A percentile compares a stretch with the other conserved stretches of the same genome.
These are phyloP conservation scores for Sinocyclocheilus anshuiensis DNA, from an alignment of 2,113 vertebrate species.

Conservation along the genomic window DNA sequence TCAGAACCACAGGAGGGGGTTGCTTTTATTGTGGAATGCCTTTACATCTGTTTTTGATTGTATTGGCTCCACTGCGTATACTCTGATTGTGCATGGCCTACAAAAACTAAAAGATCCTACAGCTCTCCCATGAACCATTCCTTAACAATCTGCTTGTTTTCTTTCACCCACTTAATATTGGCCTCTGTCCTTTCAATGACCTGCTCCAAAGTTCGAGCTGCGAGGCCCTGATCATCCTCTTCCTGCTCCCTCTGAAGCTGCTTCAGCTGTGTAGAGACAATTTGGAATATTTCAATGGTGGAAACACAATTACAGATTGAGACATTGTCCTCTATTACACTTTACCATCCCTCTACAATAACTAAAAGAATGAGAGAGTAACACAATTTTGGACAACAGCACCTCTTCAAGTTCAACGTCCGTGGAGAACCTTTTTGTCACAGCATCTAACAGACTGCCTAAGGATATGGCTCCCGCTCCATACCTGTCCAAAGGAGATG, in stretches of 20 bases:
- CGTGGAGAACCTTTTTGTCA: slow-evolving; percentile 80
- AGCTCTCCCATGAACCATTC: slow-evolving; percentile 77
- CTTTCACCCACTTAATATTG: slow-evolving; percentile 87
- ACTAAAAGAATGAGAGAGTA: neutral
- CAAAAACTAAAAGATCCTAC: neutral
- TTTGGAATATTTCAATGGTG: neutral
- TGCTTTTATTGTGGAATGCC: slow-evolving; percentile 10
- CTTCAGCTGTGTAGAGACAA: slow-evolving; percentile 75
- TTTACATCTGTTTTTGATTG: slow-evolving; percentile 49
- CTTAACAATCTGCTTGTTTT: slow-evolving; percentile 71
- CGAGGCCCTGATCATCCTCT: slow-evolving; percentile 58
- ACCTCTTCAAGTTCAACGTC: slow-evolving; percentile 87
- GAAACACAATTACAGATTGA: neutral
- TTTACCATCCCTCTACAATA: no score
- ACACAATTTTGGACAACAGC: slow-evolving; percentile 46
- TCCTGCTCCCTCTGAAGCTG: slow-evolving; percentile 70
- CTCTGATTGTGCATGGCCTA: neutral
- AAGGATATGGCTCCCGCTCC: slow-evolving; percentile 75
- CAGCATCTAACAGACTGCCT: slow-evolving; percentile 72
- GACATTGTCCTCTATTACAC: no score
- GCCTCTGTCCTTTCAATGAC: slow-evolving; percentile 82
- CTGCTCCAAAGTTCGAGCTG: slow-evolving; percentile 70
- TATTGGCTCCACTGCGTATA: neutral
- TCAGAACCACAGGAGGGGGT: slow-evolving; percentile 42
- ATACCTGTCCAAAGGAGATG: slow-evolving; percentile 59